A percentile compares a stretch with the other conserved stretches of the same genome.
Conservation (phyloP, 1,140 invertebrate genomes). For the Bilobella aurantiaca region DNA sequence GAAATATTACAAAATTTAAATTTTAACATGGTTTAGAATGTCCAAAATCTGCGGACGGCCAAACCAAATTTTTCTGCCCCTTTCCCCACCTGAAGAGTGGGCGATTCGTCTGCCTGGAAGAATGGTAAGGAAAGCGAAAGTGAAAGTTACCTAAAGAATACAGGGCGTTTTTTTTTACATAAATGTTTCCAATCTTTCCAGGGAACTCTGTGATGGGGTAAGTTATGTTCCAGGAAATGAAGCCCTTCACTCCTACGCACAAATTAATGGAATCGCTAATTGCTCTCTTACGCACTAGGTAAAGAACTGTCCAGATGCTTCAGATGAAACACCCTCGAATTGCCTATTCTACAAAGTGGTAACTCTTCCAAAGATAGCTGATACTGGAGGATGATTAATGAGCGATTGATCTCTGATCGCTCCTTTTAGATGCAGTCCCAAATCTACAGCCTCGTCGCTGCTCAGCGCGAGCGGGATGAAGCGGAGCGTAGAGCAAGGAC, state of each 20-base stretch:
- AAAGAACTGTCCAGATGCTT: constrained; percentile 1
- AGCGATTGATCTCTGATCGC: neutral
- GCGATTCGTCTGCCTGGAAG: neutral
- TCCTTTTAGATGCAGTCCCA: neutral
- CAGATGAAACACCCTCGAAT: neutral
- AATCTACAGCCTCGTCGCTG: neutral
- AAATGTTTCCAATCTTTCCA: too few relatives aligned
- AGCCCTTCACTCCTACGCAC: neutral
- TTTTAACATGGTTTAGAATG: neutral
- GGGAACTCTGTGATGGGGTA: constrained; percentile 4
- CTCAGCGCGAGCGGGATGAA: neutral
- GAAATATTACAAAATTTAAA: neutral
- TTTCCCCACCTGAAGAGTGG: neutral
- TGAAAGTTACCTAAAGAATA: too few relatives aligned
- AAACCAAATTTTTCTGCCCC: neutral
- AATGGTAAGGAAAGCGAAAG: too few relatives aligned
- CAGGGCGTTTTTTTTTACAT: too few relatives aligned
- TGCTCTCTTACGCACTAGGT: neutral
- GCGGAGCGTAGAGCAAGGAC: neutral
- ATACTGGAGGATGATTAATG: neutral
- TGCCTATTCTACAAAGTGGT: constrained; percentile 1
- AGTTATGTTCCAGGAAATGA: neutral
- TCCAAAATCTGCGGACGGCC: neutral
- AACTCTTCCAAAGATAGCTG: neutral
- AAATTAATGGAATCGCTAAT: neutral